Conservation (phyloP, 2,797 vertebrate species). For the Silurus aristotelis region DNA sequence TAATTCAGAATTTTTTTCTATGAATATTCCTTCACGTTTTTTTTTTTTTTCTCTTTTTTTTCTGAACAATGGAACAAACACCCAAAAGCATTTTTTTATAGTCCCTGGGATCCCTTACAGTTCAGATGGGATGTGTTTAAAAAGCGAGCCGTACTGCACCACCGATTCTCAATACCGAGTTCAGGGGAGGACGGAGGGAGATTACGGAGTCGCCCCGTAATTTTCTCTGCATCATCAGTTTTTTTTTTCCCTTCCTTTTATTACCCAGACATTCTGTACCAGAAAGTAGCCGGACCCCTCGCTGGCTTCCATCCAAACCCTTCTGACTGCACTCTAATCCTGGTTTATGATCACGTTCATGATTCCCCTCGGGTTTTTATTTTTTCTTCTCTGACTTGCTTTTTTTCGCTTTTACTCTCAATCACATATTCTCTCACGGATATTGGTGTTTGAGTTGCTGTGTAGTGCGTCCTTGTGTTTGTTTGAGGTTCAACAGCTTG, state of each 20-base stretch:
- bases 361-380: background rate
- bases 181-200: background rate
- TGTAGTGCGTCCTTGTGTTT: slow-evolving; percentile 11
- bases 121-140: slow-evolving; percentile 7
- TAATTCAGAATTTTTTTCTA: no score
- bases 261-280: slow-evolving; percentile 26
- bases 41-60: no score
- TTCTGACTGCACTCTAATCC: slow-evolving; percentile 48
- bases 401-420: background rate
- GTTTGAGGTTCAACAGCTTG: background rate
- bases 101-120: background rate
- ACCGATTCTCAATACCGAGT: background rate
- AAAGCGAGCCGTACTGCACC: slow-evolving; percentile 3
- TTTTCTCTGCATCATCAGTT: background rate
- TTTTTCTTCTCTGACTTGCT: slow-evolving; percentile 10
- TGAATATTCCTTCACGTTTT: no score
- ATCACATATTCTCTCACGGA: background rate
- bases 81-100: background rate
- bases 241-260: slow-evolving; percentile 19
- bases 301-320: slow-evolving; percentile 45
- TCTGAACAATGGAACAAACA: no score
- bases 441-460: slow-evolving; percentile 39
- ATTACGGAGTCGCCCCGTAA: background rate
- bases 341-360: slow-evolving; percentile 56
- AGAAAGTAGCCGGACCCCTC: slow-evolving; percentile 42